Evolutionary conservation across 1,140 invertebrate genomes (phyloP).

Genomic region (Tetragonula clypearis): DNA sequence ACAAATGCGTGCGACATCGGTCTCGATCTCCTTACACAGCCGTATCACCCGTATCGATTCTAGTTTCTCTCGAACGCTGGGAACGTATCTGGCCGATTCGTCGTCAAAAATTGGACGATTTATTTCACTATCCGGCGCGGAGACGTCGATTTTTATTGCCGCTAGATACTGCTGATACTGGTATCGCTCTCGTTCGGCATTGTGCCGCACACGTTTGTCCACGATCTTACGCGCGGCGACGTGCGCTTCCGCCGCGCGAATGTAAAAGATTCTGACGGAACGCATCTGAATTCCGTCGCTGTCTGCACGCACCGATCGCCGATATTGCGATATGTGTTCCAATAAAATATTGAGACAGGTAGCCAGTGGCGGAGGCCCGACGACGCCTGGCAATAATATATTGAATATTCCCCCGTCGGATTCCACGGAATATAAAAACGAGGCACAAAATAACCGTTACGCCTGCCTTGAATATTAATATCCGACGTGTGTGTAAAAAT

Average conservation of each 20-base stretch:
- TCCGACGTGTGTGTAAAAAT: conserved; percentile 28
- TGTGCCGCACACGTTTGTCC: not conserved
- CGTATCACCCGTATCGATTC: not conserved
- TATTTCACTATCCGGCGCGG: not conserved
- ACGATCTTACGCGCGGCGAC: not conserved
- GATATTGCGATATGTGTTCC: conserved; percentile 73
- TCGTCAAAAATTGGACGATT: not conserved
- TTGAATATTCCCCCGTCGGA: conserved; percentile 70
- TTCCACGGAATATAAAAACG: conserved; percentile 65
- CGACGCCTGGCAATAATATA: conserved; percentile 70
- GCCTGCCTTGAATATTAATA: conserved; percentile 69
- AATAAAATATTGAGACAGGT: conserved; percentile 76
- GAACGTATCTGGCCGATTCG: not conserved
- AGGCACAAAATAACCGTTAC: conserved; percentile 70
- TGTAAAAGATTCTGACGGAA: conserved; percentile 45
- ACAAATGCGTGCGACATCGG: not conserved
- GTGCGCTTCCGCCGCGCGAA: not conserved
- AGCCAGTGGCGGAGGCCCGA: conserved; percentile 48
- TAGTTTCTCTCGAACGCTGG: not conserved
- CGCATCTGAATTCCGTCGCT: conserved; percentile 57
- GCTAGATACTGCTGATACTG: not conserved
- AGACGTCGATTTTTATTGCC: not conserved
- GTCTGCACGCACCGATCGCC: conserved; percentile 46
- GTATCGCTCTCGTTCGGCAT: not conserved
- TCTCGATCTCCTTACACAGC: not conserved